Base-by-base conservation (phyloP, 2,113 vertebrate genomes). In the Platichthys stellatus region DNA sequence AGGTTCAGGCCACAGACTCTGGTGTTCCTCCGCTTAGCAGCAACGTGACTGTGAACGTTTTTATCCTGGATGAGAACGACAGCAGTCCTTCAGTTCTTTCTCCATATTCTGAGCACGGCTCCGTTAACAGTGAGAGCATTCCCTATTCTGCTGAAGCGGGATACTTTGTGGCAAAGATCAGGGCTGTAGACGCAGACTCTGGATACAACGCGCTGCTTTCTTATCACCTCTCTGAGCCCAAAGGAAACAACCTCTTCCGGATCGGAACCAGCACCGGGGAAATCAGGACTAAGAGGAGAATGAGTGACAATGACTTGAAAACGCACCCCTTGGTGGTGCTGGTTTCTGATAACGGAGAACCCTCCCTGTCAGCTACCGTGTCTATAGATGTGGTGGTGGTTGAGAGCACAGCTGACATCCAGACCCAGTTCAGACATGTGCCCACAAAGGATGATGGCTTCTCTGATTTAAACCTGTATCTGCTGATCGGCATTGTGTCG, bases 271-370 rank as follows among this genome's bases (percentile, higher is more conserved):
- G 51, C 78, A 84, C 12, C 0, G 85, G 85, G 3, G 85, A 87
- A 53, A 87, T 87, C 57, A 84, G 75, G 31, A 87, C 85, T 31
- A 87, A 40, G 69, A 82, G 85, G 75, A 79, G 75, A 63, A 15
- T 87, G 65, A 88, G 86, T 67, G 82, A 88, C 76, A 85, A 80
- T 71, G 86, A 88, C 79, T 2, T 88, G 0, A 88, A 85, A 62
- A 85, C 72, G 65, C 86, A 88, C 61, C 76, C 82, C 31, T 47
- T 87, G 72, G 51, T 88, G 62, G 76, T 88, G 23, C n/a, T 64
- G 69, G 86, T 87, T 0, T 79, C 56, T 80, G 86, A 87, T 71
- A 70, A 80, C 0, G 86, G 86, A 71, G 82, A 84, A 71, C 72
- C 86, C 63, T 71, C 86, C 69, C 60, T 87, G 0, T 79, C 86